Evolutionary conservation across 2,888 invertebrate genomes (phyloP).

Genomic region (Blastobasis adustella): DNA sequence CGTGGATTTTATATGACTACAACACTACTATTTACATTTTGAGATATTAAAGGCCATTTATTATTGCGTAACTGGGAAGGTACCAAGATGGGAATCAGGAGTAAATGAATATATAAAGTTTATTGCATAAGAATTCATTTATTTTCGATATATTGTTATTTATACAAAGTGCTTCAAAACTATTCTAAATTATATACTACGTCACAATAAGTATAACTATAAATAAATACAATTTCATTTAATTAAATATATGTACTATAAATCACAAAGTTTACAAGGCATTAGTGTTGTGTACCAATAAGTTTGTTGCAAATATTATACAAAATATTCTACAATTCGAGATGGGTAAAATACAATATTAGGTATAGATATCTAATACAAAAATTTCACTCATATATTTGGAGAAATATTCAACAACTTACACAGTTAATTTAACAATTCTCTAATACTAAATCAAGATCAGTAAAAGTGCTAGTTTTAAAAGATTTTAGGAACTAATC

Average conservation of each 20-base stretch:
- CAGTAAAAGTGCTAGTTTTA: conserved; percentile 14
- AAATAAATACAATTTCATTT: conserved; percentile 48
- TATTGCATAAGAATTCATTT: conserved; percentile 39
- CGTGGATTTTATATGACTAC: no score
- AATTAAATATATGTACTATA: conserved; percentile 3
- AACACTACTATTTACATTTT: no score
- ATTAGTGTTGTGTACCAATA: conserved; percentile 21
- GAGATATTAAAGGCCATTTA: no score
- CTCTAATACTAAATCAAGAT: conserved; percentile 5
- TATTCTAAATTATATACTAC: conserved; percentile 17
- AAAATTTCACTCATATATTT: conserved; percentile 1
- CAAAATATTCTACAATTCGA: no score
- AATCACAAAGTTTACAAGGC: conserved; percentile 58
- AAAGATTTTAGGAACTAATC: conserved; percentile 34
- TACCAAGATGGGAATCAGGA: no score
- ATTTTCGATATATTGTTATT: conserved; percentile 49
- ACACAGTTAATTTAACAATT: conserved; percentile 15
- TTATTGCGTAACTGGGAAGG: no score
- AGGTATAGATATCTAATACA: neutral
- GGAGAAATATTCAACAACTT: conserved; percentile 17
- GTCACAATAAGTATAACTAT: conserved; percentile 30
- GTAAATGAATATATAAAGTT: conserved; percentile 6
- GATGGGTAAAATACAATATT: neutral
- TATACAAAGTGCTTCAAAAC: conserved; percentile 40
- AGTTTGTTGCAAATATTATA: no score